Conservation (phyloP, 2,113 vertebrate species). For the Notothenia coriiceps region DNA sequence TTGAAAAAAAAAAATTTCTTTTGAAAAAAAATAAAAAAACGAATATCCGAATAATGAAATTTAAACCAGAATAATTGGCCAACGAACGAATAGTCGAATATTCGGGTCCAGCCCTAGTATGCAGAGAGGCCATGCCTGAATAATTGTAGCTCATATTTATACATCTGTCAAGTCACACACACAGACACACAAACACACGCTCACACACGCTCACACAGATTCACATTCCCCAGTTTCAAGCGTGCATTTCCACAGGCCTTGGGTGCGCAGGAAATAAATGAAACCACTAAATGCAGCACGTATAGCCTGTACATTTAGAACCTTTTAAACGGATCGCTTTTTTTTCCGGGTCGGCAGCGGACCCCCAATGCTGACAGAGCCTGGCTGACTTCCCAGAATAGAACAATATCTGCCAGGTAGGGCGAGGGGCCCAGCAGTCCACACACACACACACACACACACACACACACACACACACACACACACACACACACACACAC, state of each 20-base stretch:
- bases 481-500: not conserved
- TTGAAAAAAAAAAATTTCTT: too few species aligned
- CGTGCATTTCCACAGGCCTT: slow-evolving; percentile 61
- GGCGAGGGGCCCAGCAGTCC: slow-evolving; percentile 73
- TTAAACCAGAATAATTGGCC: too few species aligned
- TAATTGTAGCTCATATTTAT: slow-evolving; percentile 65
- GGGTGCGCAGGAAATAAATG: slow-evolving; percentile 66
- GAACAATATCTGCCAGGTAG: slow-evolving; percentile 80
- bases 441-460: slow-evolving; percentile 19
- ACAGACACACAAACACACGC: not conserved
- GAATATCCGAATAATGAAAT: too few species aligned
- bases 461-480: not conserved
- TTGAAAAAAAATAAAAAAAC: too few species aligned
- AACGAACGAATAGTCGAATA: too few species aligned
- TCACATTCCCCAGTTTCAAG: slow-evolving; percentile 61
- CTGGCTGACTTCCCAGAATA: slow-evolving; percentile 79
- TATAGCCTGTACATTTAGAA: slow-evolving; percentile 68
- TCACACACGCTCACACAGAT: slow-evolving; percentile 8
- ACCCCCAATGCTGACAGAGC: slow-evolving; percentile 69
- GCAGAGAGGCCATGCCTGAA: slow-evolving; percentile 55
- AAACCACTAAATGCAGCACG: slow-evolving; percentile 61
- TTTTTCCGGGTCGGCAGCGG: slow-evolving; percentile 46
- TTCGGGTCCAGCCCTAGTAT: slow-evolving; percentile 10
- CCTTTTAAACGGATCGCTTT: slow-evolving; percentile 57
- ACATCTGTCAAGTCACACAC: slow-evolving; percentile 48